phyloP scores from a whole-genome alignment of 2,113 vertebrate genomes.

The Epinephelus fuscoguttatus region DNA sequence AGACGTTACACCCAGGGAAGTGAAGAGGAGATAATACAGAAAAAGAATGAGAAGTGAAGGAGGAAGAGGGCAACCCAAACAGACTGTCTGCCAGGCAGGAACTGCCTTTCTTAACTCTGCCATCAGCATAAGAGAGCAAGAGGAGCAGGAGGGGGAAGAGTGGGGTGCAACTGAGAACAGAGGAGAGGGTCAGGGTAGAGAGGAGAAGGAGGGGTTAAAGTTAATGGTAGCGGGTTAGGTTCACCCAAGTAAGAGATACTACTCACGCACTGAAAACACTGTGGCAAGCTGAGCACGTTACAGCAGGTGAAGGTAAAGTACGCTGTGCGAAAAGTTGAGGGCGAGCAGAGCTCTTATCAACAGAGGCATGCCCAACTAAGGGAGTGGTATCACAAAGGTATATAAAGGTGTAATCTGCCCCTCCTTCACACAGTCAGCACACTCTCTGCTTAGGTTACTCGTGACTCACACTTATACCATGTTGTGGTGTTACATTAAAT shows the following conservation, averaged over 20 bases:
- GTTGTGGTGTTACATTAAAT: conserved; percentile 10
- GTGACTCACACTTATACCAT: conserved; percentile 32
- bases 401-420: conserved; percentile 54
- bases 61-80: conserved; percentile 66
- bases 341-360: conserved; percentile 59
- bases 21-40: conserved; percentile 25
- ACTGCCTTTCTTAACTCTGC: conserved; percentile 77
- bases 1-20: conserved; percentile 20
- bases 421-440: conserved; percentile 47
- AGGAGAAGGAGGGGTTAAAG: conserved; percentile 58
- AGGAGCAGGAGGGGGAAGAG: not conserved
- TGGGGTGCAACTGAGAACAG: conserved; percentile 5
- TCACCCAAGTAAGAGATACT: conserved; percentile 38
- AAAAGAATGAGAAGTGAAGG: conserved; percentile 23
- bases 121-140: conserved; percentile 54
- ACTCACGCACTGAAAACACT: conserved; percentile 58
- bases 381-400: conserved; percentile 72
- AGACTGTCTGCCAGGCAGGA: conserved; percentile 68
- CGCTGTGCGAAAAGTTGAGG: conserved; percentile 31
- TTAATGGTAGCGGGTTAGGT: conserved; percentile 2
- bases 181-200: conserved; percentile 38
- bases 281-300: not conserved
- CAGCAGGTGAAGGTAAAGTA: not conserved
- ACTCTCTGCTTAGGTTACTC: conserved; percentile 33
- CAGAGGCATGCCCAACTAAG: conserved; percentile 51